Evolutionary conservation across 1,140 invertebrate species (phyloP), one percentile per base, ranked within the genome.

Genomic region (Pseudomyrmex concolor): DNA sequence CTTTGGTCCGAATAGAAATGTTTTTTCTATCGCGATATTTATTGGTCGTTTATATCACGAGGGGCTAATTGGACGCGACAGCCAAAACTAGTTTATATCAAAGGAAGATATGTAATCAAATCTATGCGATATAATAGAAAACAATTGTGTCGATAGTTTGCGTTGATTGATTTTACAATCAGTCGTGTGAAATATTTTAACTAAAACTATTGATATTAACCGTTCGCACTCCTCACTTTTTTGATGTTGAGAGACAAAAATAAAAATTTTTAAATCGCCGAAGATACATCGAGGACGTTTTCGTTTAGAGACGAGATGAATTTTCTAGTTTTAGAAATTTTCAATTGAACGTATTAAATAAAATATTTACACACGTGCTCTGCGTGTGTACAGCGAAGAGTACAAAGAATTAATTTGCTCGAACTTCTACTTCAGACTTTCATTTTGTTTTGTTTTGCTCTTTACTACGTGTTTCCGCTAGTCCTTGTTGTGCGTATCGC

Each of bases 401-500:
- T 66, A 54, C 45, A 76, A 66, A 76, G 17, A 76, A 66, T 66
- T 73, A 19, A 59, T 72, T 22, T 43, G n/a, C 64, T 78, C 43
- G n/a, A 68, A 57, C 64, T 78, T 70, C 64, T 78, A 78, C 15
- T 22, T 70, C 64, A 70, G 64, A 68, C 74, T 78, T 78, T 57
- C 45, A 7, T 48, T 68, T 62, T 34, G 60, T n/a, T 4, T 45
- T 57, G n/a, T 57, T 83, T 12, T 43, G 17, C 64, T 45, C 9
- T 19, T 57, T 59, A 12, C 50, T 60, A 34, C 12, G 15, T 71
- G n/a, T 55, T 78, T 73, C 22, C 77, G 54, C 67, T 89, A 86
- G 86, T 88, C 87, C 86, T 74, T 19, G 48, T 82, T 87, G 86
- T 86, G 86, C 86, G 86, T 87, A 74, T 86, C 22, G 68, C 85